Conservation (phyloP, 1,140 invertebrate genomes). For the Daktulosphaira vitifoliae region DNA sequence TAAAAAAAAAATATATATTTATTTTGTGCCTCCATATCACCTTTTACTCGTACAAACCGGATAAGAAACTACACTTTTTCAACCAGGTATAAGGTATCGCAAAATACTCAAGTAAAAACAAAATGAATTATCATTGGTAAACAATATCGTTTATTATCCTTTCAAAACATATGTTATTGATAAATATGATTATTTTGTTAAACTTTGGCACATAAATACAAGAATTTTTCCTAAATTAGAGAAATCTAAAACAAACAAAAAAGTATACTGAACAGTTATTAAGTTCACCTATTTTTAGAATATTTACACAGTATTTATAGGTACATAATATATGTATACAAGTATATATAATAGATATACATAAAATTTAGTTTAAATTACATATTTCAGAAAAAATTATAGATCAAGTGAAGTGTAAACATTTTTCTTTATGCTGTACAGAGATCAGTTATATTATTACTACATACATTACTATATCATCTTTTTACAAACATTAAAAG, state of each 20-base stretch:
- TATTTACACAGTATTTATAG: slow-evolving; percentile 8
- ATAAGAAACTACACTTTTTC: too few species aligned
- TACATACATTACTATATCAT: too few species aligned
- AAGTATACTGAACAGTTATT: not conserved
- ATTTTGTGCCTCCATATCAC: too few species aligned
- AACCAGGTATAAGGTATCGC: too few species aligned
- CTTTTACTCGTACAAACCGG: too few species aligned
- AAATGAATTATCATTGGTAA: slow-evolving; percentile 2
- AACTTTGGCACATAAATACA: slow-evolving; percentile 24
- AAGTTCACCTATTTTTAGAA: not conserved
- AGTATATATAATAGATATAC: not conserved
- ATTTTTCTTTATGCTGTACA: not conserved
- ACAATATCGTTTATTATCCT: slow-evolving; percentile 12
- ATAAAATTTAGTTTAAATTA: too few species aligned
- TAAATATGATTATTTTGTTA: slow-evolving; percentile 17
- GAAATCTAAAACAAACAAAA: slow-evolving; percentile 5
- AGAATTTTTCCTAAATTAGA: slow-evolving; percentile 12
- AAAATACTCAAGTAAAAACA: too few species aligned
- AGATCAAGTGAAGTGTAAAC: not conserved
- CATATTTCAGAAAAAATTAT: slow-evolving; percentile 18
- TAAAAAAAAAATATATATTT: too few species aligned
- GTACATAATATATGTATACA: not conserved
- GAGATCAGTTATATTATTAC: slow-evolving; percentile 11
- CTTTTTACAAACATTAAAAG: too few species aligned
- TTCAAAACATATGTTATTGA: slow-evolving; percentile 29